These are phyloP conservation scores for Baccha elongata DNA, from an alignment of 2,888 invertebrate species.

Conservation along the genomic window DNA sequence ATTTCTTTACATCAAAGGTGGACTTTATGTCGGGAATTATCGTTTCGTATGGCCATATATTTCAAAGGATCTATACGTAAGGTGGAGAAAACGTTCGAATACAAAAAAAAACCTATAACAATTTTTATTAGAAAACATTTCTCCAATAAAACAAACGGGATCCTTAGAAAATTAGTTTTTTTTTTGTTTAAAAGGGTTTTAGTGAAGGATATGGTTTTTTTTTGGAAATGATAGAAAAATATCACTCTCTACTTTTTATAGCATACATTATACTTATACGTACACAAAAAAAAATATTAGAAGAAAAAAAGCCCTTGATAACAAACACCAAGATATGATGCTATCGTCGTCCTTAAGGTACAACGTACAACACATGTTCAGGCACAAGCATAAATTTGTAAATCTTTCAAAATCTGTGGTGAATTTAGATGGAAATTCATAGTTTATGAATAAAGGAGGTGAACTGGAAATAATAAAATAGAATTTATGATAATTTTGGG, in stretches of 20 bases:
- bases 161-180: constrained; percentile 63
- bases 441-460: not conserved
- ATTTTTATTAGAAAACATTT: constrained; percentile 60
- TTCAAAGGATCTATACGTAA: constrained; percentile 44
- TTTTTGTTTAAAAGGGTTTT: not conserved
- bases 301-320: not conserved
- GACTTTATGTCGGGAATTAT: constrained; percentile 70
- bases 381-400: constrained; percentile 50
- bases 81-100: not conserved
- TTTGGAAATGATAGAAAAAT: not conserved
- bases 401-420: constrained; percentile 54
- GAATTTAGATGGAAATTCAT: constrained; percentile 23
- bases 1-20: constrained; percentile 72
- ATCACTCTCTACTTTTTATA: not conserved
- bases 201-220: not conserved
- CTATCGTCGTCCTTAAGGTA: not conserved
- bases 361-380: not conserved
- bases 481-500: not conserved
- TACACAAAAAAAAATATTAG: not conserved
- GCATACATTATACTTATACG: not conserved
- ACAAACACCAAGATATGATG: not conserved
- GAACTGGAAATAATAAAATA: constrained; percentile 7
- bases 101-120: not conserved
- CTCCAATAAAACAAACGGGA: constrained; percentile 61
- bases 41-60: constrained; percentile 63